Base-by-base conservation (phyloP, 2,113 vertebrate genomes). In the Bungarus multicinctus region DNA sequence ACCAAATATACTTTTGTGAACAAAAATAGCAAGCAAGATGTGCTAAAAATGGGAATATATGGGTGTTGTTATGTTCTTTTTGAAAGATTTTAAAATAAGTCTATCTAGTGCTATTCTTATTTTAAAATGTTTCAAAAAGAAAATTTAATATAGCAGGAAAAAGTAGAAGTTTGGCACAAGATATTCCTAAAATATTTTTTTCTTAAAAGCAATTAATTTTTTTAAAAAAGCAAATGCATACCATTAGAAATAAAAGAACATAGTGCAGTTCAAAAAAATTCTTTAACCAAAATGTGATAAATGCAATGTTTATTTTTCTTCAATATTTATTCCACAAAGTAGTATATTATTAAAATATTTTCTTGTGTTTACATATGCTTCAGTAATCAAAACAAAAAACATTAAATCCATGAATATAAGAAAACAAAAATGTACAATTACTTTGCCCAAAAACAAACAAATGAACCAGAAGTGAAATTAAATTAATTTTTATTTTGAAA, bases 251-350 rank as follows among this genome's bases (percentile, higher is more conserved):
- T 74, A 89, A 94, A 94, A 39, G 94, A 94, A 93, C 92, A 94
- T 11, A 91, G 93, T 90, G 10, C 5, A 94, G 90, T 9, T 94
- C n/a, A 89, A 89, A 81, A 95, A 93, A 93, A 30, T 88, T 91
- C 88, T 89, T 94, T 95, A 96, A 94, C 95, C 93, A 95, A 96
- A 96, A 95, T 96, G 92, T 96, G 93, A 91, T 95, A 89, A 95
- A 90, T 91, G 8, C 92, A 96, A 96, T 93, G 95, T 96, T 96
- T 97, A 96, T 97, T 95, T 96, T 94, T 94, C 94, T 18, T 45
- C 47, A 39, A 96, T 64, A 47, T 39, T 64, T 39, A 95, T 89
- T 93, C 94, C 89, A 94, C 91, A 95, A 81, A 47, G 27, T 11
- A 58, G 23, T 25, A 58, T 58, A 58, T 58, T 58, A 8, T 58